phyloP scores from a whole-genome alignment of 2,888 invertebrate genomes.

The Erynnis tages region DNA sequence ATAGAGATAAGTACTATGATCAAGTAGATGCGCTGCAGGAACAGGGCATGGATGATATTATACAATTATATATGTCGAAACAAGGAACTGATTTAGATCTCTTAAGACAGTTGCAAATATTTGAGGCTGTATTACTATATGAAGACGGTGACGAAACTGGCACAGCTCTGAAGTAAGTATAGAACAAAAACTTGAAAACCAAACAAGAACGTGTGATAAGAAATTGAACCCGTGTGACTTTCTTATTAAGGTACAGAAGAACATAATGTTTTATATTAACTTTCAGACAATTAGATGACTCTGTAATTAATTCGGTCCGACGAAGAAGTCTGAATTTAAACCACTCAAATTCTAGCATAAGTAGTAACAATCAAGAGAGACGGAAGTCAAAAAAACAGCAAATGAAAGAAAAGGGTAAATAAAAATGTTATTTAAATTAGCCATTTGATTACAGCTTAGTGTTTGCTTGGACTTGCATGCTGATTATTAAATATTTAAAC shows the following conservation, averaged over 20 bases:
- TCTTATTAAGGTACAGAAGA: background rate
- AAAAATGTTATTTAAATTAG: background rate
- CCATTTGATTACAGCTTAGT: constrained; percentile 22
- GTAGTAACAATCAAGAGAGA: too few relatives aligned
- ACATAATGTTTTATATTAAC: background rate
- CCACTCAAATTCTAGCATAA: too few relatives aligned
- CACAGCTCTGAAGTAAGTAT: constrained; percentile 80
- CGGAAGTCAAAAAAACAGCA: constrained; percentile 85
- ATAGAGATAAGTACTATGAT: constrained; percentile 98
- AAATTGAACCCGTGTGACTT: too few relatives aligned
- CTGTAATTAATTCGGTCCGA: constrained; percentile 87
- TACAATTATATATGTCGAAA: constrained; percentile 94
- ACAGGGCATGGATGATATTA: constrained; percentile 93
- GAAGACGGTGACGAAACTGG: constrained; percentile 87
- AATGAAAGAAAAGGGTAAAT: constrained; percentile 87
- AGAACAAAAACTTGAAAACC: background rate
- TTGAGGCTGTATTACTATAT: constrained; percentile 94
- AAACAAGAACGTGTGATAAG: too few relatives aligned
- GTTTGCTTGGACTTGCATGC: constrained; percentile 32
- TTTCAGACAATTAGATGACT: constrained; percentile 84
- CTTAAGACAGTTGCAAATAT: constrained; percentile 95
- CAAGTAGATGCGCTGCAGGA: constrained; percentile 98
- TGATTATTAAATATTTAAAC: constrained; percentile 22
- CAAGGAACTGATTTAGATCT: constrained; percentile 96
- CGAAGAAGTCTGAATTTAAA: constrained; percentile 69